These are phyloP conservation scores for Caenorhabditis sp. DNA, from an alignment of 2,888 invertebrate genomes.

Conservation along the genomic window DNA sequence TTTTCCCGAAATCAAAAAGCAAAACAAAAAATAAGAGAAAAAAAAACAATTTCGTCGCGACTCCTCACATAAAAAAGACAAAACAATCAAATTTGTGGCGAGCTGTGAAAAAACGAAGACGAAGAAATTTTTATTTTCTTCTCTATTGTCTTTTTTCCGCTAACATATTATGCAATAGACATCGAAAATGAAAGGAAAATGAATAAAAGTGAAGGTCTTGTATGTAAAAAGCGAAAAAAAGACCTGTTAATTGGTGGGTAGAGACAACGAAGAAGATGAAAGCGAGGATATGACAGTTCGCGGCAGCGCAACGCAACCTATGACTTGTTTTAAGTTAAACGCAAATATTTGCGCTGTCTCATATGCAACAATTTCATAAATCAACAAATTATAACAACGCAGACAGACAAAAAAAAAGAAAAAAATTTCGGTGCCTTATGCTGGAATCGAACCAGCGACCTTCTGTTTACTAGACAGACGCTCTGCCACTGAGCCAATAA, in stretches of 20 bases:
- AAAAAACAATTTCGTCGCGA: not conserved
- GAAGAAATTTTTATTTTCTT: not conserved
- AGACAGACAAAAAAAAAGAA: slow-evolving; percentile 7
- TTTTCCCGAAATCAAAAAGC: not conserved
- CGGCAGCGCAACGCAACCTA: not conserved
- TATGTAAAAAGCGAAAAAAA: not conserved
- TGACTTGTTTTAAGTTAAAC: not conserved
- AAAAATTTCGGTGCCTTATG: slow-evolving; percentile 62
- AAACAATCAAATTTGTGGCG: slow-evolving; percentile 1
- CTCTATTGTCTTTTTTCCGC: not conserved
- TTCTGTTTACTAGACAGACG: slow-evolving; percentile 71
- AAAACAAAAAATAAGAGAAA: not conserved
- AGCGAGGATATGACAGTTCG: not conserved
- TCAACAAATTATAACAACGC: not conserved
- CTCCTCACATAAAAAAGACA: not conserved
- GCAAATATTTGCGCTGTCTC: not conserved
- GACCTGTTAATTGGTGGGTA: not conserved
- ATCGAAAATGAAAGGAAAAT: not conserved
- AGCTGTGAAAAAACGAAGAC: not conserved
- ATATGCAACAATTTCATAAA: slow-evolving; percentile 2
- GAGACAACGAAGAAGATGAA: not conserved
- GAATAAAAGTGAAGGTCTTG: not conserved
- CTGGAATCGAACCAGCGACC: slow-evolving; percentile 71
- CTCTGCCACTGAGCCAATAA: slow-evolving; percentile 70
- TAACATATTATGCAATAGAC: not conserved